Conservation (phyloP, 1,140 invertebrate genomes). For the Drosophila asahinai region DNA sequence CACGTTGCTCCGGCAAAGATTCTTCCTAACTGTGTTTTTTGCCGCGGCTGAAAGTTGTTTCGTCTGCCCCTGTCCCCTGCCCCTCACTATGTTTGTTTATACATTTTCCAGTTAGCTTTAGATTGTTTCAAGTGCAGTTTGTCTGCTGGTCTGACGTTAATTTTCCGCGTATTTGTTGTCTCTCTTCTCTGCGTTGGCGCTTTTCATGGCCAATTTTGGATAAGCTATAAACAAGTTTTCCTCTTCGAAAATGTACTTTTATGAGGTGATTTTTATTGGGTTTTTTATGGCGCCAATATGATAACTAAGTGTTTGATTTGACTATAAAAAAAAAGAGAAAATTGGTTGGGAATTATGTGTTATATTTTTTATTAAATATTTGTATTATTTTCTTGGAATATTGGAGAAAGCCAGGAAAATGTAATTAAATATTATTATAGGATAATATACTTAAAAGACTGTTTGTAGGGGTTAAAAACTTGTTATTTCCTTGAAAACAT, state of each 20-base stretch:
- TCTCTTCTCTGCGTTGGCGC: constrained; percentile 5
- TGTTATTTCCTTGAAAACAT: no score
- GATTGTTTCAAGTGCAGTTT: constrained; percentile 65
- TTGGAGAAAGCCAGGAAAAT: not conserved
- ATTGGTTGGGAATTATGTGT: constrained; percentile 11
- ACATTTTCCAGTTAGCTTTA: constrained; percentile 72
- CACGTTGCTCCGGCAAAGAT: constrained; percentile 56
- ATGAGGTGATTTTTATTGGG: constrained; percentile 17
- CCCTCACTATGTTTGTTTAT: constrained; percentile 69
- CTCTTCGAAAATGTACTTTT: constrained; percentile 20
- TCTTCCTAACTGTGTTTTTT: constrained; percentile 72
- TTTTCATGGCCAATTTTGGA: constrained; percentile 55
- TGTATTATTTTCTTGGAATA: not conserved
- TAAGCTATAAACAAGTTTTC: constrained; percentile 50
- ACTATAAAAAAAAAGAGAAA: constrained; percentile 12
- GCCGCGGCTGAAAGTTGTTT: constrained; percentile 69
- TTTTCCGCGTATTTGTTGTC: constrained; percentile 36
- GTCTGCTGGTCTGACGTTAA: constrained; percentile 30
- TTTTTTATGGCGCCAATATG: constrained; percentile 3
- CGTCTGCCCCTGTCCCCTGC: constrained; percentile 14
- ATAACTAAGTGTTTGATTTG: not conserved
- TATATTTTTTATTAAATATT: no score
- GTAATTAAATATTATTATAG: not conserved
- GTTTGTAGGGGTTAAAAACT: no score
- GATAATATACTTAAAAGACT: no score